phyloP scores from a whole-genome alignment of 53 echinoderm and acorn worm species.

The Holothuria leucospilota region DNA sequence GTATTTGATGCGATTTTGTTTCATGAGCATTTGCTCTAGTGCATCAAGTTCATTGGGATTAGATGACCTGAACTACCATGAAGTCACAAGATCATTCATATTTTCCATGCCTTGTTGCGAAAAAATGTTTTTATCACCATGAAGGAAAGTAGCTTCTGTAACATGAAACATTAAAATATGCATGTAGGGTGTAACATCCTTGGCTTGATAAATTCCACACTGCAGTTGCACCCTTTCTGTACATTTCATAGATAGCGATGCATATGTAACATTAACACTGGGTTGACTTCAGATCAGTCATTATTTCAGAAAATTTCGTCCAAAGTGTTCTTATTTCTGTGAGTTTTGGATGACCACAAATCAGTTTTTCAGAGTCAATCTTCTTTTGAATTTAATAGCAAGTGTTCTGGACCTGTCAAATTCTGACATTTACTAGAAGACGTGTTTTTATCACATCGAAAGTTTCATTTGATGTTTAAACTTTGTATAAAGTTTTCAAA shows the following conservation, averaged over 20 bases:
- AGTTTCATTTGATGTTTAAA: background rate
- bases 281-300: conserved; percentile 19
- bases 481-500: background rate
- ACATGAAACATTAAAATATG: no score
- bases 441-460: background rate
- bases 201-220: conserved; percentile 44
- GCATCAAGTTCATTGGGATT: conserved; percentile 19
- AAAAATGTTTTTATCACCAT: conserved; percentile 49
- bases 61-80: no score
- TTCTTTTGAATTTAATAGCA: background rate
- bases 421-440: background rate
- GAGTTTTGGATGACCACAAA: conserved; percentile 40
- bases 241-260: conserved; percentile 20
- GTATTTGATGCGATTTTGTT: conserved; percentile 50
- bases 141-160: conserved; percentile 11
- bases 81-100: no score
- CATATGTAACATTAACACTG: background rate
- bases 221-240: conserved; percentile 53
- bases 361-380: conserved; percentile 35
- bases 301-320: conserved; percentile 39
- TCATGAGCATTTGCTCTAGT: conserved; percentile 51
- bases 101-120: conserved; percentile 73
- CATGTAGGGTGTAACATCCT: conserved; percentile 73
- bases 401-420: conserved; percentile 37
- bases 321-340: conserved; percentile 27